Base-by-base conservation (phyloP, 2,888 invertebrate genomes). In the Rhorus exstirpatorius region DNA sequence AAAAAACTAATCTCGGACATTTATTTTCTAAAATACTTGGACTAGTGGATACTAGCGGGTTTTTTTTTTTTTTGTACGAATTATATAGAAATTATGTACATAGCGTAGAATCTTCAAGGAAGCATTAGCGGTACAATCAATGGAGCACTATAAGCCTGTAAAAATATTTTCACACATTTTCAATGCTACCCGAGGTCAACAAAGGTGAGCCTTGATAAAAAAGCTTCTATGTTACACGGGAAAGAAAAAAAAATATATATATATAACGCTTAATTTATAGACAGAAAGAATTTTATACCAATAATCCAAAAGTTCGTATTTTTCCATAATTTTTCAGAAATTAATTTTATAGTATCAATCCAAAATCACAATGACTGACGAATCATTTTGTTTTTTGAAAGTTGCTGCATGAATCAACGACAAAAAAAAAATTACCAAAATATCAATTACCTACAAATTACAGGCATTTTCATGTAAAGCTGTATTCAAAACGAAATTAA, bases 11-110 rank as follows among this genome's bases (percentile, higher is more conserved):
- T 71, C 53, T 68, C 49, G 35, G 31, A 17, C 19, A 24, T 60
- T 72, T 61, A 38, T 67, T 74, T 65, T 49, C 26, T 41, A 41
- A 10, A 53, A 67, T 68, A 68, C 60, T 68, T 67, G 61, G 67
- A 61, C 67, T 68, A 81, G 72, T 26, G 21, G 63, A 71, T 58
- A 78, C 24, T 71, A 76, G 35, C 44, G 26, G n/a, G n/a, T n/a
- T 65, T 55, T 38, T 35, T 46, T 49, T 53, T 61, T 12, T 79
- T 68, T 55, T 44, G 17, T 68, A 78, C 58, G 70, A 78, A 74
- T 78, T 31, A 70, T 44, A 53, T 53, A 67, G 61, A 12, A 55
- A 74, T 74, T 83, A 83, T 83, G 65, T 83, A 83, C 82, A 79
- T 17, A 65, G 75, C 65, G n/a, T 55, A 24, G 3, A 24, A 26